These are phyloP conservation scores for Lycia hirtaria DNA, from an alignment of 2,888 invertebrate species.

Conservation along the genomic window DNA sequence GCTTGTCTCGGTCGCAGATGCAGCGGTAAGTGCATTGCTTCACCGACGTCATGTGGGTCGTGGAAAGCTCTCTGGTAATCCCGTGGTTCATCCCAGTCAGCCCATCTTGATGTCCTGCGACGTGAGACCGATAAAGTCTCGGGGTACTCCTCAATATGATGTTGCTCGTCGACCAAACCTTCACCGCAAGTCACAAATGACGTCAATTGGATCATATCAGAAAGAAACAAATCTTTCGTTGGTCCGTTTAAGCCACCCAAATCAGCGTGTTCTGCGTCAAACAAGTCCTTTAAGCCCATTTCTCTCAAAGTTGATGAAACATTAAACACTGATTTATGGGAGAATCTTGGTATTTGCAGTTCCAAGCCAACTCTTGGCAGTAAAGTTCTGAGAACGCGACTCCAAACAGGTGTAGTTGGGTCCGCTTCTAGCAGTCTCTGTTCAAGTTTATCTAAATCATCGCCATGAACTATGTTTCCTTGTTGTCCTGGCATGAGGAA, in stretches of 20 bases:
- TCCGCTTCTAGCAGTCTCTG: conserved; percentile 88
- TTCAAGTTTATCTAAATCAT: conserved; percentile 91
- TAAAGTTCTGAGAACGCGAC: conserved; percentile 89
- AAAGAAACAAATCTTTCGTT: conserved; percentile 92
- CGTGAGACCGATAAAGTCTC: conserved; percentile 83
- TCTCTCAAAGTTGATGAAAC: conserved; percentile 90
- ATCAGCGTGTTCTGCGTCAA: conserved; percentile 91
- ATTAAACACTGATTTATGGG: conserved; percentile 93
- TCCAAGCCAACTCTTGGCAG: conserved; percentile 92
- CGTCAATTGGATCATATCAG: conserved; percentile 93
- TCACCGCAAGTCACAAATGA: conserved; percentile 94
- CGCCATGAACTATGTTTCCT: conserved; percentile 91
- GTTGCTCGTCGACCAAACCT: conserved; percentile 88
- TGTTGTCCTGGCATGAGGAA: conserved; percentile 95
- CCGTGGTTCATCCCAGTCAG: conserved; percentile 83
- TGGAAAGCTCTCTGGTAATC: conserved; percentile 89
- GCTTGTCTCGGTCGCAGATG: conserved; percentile 90
- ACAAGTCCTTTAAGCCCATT: conserved; percentile 93
- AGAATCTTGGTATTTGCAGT: conserved; percentile 93
- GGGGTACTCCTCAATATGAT: conserved; percentile 93
- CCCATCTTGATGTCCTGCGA: conserved; percentile 78
- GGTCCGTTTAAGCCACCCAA: conserved; percentile 92
- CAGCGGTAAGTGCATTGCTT: conserved; percentile 86
- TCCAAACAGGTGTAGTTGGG: conserved; percentile 89
- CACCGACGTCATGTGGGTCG: conserved; percentile 85